Percentiles rank a stretch among this genome's conserved stretches.
phyloP scores from a whole-genome alignment of 2,113 vertebrate species.

The Pygoscelis antarcticus region DNA sequence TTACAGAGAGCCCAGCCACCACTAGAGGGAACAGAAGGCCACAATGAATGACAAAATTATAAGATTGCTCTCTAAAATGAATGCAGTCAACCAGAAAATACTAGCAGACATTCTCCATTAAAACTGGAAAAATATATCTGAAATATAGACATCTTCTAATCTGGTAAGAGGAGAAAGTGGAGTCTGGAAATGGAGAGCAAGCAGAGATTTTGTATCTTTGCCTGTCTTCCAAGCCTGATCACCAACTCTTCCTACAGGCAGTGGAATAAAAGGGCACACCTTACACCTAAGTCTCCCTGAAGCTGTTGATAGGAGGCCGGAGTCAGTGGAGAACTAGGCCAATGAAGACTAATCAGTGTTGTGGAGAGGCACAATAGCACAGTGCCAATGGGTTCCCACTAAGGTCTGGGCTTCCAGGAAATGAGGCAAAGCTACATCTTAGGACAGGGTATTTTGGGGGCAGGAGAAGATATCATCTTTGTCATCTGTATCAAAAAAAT shows the following conservation, averaged over 20 bases:
- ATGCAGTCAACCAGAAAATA: neutral
- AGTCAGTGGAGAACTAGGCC: neutral
- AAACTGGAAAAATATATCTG: neutral
- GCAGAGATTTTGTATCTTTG: neutral
- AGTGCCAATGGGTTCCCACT: neutral
- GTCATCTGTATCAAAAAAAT: neutral
- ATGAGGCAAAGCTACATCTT: neutral
- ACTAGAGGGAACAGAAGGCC: conserved; percentile 65
- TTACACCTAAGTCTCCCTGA: neutral
- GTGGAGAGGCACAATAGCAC: neutral
- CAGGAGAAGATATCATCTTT: neutral
- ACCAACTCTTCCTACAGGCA: neutral
- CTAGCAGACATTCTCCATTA: neutral
- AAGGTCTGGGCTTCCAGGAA: neutral
- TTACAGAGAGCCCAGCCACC: conserved; percentile 2
- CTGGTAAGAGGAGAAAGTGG: neutral
- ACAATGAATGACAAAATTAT: neutral
- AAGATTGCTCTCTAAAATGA: neutral
- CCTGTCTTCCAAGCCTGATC: neutral
- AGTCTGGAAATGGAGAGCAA: neutral
- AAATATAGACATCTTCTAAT: neutral
- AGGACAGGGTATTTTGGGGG: fast-evolving
- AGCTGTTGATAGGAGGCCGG: neutral
- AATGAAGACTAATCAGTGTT: neutral
- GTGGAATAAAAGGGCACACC: neutral